Percentiles rank a stretch among this genome's conserved stretches.
phyloP scores from a whole-genome alignment of 2,113 vertebrate species.

The Porphyrio hochstetteri region DNA sequence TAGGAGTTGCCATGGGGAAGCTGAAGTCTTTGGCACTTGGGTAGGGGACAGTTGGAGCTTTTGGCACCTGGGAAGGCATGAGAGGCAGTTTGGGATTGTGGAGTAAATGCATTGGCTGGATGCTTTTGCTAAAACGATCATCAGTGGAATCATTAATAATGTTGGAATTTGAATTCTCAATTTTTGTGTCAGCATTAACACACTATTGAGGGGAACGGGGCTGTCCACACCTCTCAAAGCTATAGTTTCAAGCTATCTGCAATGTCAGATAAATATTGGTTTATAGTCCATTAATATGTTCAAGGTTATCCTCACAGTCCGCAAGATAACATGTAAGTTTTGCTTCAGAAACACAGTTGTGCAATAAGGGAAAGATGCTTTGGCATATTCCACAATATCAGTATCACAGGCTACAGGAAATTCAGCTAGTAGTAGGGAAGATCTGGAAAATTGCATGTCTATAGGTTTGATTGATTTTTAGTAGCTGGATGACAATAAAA shows the following conservation, averaged over 20 bases:
- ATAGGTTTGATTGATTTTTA: not conserved
- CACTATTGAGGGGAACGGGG: not conserved
- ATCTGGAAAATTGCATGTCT: not conserved
- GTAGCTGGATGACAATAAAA: not conserved
- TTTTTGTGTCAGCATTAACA: constrained; percentile 13
- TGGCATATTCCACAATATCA: not conserved
- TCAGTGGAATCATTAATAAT: constrained; percentile 63
- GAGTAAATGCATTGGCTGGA: constrained; percentile 53
- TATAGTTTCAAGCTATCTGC: not conserved
- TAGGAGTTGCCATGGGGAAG: constrained; percentile 65
- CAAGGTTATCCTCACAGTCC: constrained; percentile 22
- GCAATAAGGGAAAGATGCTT: not conserved
- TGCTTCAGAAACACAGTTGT: not conserved
- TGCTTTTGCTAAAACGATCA: constrained; percentile 59
- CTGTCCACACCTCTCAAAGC: not conserved
- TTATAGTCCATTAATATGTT: not conserved
- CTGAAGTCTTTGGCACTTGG: constrained; percentile 56
- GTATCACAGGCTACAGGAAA: not conserved
- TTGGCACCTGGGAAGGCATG: constrained; percentile 61
- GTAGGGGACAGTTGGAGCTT: constrained; percentile 64
- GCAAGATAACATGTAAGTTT: constrained; percentile 15
- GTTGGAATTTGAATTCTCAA: constrained; percentile 52
- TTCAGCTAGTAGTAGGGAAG: not conserved
- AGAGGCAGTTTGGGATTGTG: constrained; percentile 51
- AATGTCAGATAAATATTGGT: constrained; percentile 9